A percentile compares a stretch with the other conserved stretches of the same genome.
phyloP scores from a whole-genome alignment of 2,888 invertebrate species.

The Dinocampus coccinellae region DNA sequence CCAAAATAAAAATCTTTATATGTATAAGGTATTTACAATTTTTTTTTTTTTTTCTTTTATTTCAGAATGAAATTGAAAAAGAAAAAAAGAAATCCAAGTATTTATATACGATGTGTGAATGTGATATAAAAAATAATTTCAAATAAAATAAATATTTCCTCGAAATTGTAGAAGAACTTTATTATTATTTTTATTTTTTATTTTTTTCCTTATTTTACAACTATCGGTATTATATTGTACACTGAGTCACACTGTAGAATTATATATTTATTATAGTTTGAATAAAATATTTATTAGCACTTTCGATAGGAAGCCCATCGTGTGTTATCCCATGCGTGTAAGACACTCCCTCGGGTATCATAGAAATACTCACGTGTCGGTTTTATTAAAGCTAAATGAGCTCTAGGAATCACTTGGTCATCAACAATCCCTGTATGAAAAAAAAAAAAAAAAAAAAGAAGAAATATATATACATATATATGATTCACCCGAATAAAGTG shows the following conservation, averaged over 20 bases:
- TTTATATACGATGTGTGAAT: not conserved
- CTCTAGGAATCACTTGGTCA: not conserved
- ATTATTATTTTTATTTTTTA: too few relatives aligned
- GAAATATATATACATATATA: not conserved
- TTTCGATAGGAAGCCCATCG: not conserved
- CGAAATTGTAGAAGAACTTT: not conserved
- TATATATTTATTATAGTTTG: not conserved
- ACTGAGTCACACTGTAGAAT: not conserved
- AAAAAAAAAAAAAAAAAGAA: not conserved
- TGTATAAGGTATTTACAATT: not conserved
- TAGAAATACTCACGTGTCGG: slow-evolving; percentile 22
- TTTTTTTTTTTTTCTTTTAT: too few relatives aligned
- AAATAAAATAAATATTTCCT: not conserved
- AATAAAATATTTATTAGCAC: slow-evolving; percentile 22
- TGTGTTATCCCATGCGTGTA: slow-evolving; percentile 14
- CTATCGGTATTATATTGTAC: not conserved
- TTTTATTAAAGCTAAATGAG: slow-evolving; percentile 23
- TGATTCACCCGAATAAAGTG: slow-evolving; percentile 7
- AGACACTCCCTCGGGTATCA: slow-evolving; percentile 15
- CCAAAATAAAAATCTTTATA: not conserved
- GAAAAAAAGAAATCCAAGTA: not conserved
- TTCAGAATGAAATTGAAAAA: not conserved
- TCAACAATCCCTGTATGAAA: not conserved
- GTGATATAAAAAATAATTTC: not conserved
- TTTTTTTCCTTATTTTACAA: not conserved